Base-by-base conservation (phyloP, 2,888 invertebrate genomes). In the Malthinus flaveolus region DNA sequence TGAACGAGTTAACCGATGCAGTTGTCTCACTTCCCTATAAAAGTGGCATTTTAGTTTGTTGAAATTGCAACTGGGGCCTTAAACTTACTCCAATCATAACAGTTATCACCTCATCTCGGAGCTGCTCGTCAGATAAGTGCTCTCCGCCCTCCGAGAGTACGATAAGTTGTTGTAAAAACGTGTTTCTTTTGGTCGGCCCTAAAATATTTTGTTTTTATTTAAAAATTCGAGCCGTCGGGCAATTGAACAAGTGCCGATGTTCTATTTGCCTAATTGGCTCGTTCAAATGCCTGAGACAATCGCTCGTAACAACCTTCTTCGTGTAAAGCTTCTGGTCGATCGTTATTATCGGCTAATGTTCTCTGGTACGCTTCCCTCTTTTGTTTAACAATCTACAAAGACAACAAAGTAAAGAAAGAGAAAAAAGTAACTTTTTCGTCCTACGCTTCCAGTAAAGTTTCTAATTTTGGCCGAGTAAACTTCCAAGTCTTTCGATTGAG, bases 61-160 rank as follows among this genome's bases (percentile, higher is more conserved):
- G n/a, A n/a, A n/a, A n/a, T 34, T 34, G 1, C 34, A 1, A 3
- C 13, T 37, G 9, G 12, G 8, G 4, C 11, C 12, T 13, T 39
- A 4, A 39, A 48, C 82, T 81, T n/a, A 84, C 85, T 23, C 84
- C 85, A 12, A 84, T 69, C 49, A 81, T 78, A 49, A 85, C 74
- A 0, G 83, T 83, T 36, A 84, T 71, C 0, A 84, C 78, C 72
- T 85, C 85, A 66, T 85, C 84, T 51, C 52, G 46, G 5, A 65
- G 35, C 32, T 66, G 58, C 23, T 45, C 15, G 34, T 57, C 49
- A 3, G 59, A 83, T 75, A 2, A 85, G 64, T 81, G 82, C 1
- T 74, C 79, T 9, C 81, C 82, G 7, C 10, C 37, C 32, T 78
- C 80, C 32, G 83, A 81, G 5, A 81, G 66, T 10, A 77, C 73